These are phyloP conservation scores for Maconellicoccus hirsutus DNA, from an alignment of 1,140 invertebrate genomes.

Conservation along the genomic window DNA sequence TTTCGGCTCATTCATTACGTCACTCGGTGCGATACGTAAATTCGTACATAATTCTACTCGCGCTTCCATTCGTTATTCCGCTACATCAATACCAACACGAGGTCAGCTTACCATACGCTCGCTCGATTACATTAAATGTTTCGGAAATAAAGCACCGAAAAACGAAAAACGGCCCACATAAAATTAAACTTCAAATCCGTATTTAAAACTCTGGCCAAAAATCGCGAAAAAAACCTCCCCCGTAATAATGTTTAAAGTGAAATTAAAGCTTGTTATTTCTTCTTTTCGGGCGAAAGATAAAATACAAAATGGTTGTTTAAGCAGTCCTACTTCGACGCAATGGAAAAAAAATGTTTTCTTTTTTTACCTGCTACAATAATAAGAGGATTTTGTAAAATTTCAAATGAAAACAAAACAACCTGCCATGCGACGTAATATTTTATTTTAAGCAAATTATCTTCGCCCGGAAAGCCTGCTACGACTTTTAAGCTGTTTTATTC, in stretches of 20 bases:
- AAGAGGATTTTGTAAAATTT: constrained; percentile 6
- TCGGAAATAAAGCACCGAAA: too few relatives aligned
- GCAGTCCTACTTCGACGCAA: not conserved
- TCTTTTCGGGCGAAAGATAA: not conserved
- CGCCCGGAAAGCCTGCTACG: constrained; percentile 1
- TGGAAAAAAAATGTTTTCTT: not conserved
- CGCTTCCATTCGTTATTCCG: too few relatives aligned
- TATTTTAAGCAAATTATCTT: constrained; percentile 6
- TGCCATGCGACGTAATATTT: constrained; percentile 3
- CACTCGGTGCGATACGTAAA: too few relatives aligned
- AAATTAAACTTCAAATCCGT: too few relatives aligned
- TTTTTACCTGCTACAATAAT: not conserved
- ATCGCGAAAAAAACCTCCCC: not conserved
- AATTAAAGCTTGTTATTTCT: constrained; percentile 9
- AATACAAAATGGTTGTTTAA: not conserved
- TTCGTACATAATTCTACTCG: too few relatives aligned
- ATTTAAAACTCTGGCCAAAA: too few relatives aligned
- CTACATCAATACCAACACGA: too few relatives aligned
- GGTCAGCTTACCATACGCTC: too few relatives aligned
- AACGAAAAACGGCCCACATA: too few relatives aligned
- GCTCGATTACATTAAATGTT: too few relatives aligned
- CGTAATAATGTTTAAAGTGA: not conserved
- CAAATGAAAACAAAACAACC: not conserved
- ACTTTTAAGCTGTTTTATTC: constrained; percentile 9
- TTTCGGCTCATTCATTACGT: too few relatives aligned